These are phyloP conservation scores for Caerostris extrusa DNA, from an alignment of 1,140 invertebrate genomes.

Conservation along the genomic window DNA sequence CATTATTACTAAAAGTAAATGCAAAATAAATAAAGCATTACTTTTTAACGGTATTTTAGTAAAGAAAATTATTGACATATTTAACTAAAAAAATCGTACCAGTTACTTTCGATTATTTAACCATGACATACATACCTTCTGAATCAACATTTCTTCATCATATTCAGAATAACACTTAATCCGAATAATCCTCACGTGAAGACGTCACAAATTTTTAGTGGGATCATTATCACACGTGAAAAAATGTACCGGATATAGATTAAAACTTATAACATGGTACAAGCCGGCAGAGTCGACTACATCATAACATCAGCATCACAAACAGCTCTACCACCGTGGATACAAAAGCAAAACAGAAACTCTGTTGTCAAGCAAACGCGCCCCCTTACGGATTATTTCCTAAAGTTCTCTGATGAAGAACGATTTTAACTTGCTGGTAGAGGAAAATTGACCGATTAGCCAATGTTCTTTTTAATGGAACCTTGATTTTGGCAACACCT, in stretches of 20 bases:
- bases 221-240: constrained; percentile 29
- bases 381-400: constrained; percentile 40
- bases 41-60: too few species aligned
- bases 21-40: too few species aligned
- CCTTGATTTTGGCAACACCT: constrained; percentile 13
- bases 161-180: constrained; percentile 26
- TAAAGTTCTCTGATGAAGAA: background rate
- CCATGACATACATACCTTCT: constrained; percentile 51
- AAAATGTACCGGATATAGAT: background rate
- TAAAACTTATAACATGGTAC: background rate
- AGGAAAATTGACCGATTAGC: background rate
- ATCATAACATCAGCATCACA: background rate
- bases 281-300: background rate
- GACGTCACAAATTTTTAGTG: background rate
- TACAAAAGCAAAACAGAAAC: constrained; percentile 70
- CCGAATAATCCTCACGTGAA: background rate
- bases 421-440: background rate
- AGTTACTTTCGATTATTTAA: background rate
- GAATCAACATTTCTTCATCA: constrained; percentile 64
- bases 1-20: too few species aligned
- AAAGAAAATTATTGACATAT: too few species aligned
- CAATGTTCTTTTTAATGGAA: background rate
- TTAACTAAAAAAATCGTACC: too few species aligned
- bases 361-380: constrained; percentile 64
- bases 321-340: constrained; percentile 20